Conservation (phyloP, 2,113 vertebrate species). For the Talpa occidentalis region DNA sequence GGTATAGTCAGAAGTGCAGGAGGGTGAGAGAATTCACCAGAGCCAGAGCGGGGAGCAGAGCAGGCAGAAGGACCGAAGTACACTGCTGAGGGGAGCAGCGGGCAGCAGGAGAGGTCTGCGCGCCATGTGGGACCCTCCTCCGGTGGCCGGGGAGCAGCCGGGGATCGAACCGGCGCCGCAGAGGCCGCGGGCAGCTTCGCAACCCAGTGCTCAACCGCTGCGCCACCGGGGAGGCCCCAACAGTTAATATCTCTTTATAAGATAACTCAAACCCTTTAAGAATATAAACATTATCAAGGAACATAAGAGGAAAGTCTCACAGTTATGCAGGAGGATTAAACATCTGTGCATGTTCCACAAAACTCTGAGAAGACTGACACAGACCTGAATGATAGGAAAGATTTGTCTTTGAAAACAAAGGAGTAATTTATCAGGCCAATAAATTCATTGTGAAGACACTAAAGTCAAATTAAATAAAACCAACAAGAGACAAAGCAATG, state of each 20-base stretch:
- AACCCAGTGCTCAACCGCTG: too few relatives aligned
- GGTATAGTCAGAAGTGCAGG: too few relatives aligned
- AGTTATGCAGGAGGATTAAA: background rate
- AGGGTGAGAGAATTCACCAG: too few relatives aligned
- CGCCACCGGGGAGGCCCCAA: background rate
- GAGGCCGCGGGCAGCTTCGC: too few relatives aligned
- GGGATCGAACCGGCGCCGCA: too few relatives aligned
- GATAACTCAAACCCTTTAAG: background rate
- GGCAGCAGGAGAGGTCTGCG: too few relatives aligned
- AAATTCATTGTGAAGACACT: conserved; percentile 52
- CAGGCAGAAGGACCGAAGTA: too few relatives aligned
- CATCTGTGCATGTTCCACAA: background rate
- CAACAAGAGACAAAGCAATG: conserved; percentile 32
- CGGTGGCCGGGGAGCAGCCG: too few relatives aligned
- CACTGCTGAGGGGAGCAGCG: too few relatives aligned
- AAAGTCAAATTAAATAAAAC: conserved; percentile 53
- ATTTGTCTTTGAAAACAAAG: conserved; percentile 59
- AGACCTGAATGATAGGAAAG: conserved; percentile 33
- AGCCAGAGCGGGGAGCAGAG: too few relatives aligned
- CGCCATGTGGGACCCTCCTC: too few relatives aligned
- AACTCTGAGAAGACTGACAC: conserved; percentile 7
- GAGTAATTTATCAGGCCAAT: conserved; percentile 56
- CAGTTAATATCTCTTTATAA: background rate
- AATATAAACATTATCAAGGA: conserved; percentile 30
- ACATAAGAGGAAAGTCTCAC: background rate